Conservation (phyloP, 2,888 invertebrate genomes). For the Hyposoter dolosus region DNA sequence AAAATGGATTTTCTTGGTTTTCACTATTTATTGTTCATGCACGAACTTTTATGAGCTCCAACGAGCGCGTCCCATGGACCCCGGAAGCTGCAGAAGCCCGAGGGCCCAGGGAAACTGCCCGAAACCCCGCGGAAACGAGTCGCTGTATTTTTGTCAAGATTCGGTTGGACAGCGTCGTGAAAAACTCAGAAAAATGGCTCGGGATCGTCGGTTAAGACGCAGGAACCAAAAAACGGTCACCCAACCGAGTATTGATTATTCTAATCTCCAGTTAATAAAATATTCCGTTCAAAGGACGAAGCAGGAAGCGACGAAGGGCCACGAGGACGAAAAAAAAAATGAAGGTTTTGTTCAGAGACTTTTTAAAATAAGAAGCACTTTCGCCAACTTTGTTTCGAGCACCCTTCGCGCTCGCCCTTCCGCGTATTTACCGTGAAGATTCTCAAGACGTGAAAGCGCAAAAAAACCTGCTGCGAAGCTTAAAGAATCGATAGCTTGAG, state of each 20-base stretch:
- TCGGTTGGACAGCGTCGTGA: background rate
- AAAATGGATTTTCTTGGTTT: too few species aligned
- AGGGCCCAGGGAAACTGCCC: too few species aligned
- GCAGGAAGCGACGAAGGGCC: background rate
- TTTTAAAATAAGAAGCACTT: conserved; percentile 76
- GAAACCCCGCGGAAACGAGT: background rate
- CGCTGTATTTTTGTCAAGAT: background rate
- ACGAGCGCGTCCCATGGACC: background rate
- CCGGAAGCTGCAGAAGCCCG: too few species aligned
- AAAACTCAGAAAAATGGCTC: background rate
- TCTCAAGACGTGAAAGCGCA: conserved; percentile 32
- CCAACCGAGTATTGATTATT: background rate
- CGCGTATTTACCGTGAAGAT: conserved; percentile 69
- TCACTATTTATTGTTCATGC: too few species aligned
- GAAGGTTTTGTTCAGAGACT: conserved; percentile 69
- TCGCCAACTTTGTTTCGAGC: conserved; percentile 73
- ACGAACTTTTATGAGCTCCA: too few species aligned
- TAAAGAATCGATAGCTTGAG: conserved; percentile 49
- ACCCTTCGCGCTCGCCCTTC: conserved; percentile 60
- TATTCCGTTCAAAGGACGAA: too few species aligned
- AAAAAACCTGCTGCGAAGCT: conserved; percentile 26
- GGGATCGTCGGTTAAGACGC: background rate
- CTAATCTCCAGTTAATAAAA: too few species aligned
- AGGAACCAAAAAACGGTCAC: background rate
- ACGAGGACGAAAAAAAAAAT: conserved; percentile 14